Base-by-base conservation (phyloP, 2,113 vertebrate genomes). In the Pitta sordida region DNA sequence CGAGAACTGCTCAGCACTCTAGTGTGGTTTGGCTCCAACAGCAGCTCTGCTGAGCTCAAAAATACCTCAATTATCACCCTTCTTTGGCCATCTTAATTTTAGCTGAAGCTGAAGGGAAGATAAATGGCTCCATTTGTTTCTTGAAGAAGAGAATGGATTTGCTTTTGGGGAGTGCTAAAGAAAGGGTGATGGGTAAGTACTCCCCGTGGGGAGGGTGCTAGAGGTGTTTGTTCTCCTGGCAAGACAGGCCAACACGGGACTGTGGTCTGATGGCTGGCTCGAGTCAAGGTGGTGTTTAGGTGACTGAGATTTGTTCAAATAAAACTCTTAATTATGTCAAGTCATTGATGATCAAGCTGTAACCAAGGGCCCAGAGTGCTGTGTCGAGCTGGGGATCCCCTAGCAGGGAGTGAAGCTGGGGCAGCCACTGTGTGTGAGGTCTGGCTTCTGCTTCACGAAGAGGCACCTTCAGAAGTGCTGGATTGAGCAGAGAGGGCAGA, bases 391-490 rank as follows among this genome's bases (percentile, higher is more conserved):
- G 16, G 30, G 41, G 9, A 27, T 53, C 19, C 49, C 0, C 0
- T 0, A 26, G 65, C 0, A 2, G 46, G 9, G 30, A 5, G 4
- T 39, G 39, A 15, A 71, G 52, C 30, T 26, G 36, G 51, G 43
- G 34, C 44, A 76, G 81, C 56, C 0, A 1, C 26, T 2, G 5
- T 18, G 39, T 12, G 27, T 10, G 15, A 75, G 46, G 32, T 55
- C 51, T n/a, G 71, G n/a, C 26, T 30, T 79, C 43, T 18, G 59
- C 27, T 30, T 6, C 29, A 63, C 64, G 37, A 37, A 9, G 53
- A 62, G 39, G 29, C 5, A 2, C 0, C 0, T 34, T 36, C n/a
- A 36, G 59, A 36, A 6, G 15, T 8, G 32, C 43, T 44, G 62
- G 58, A 36, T 3, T 14, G 36, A 15, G 36, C n/a, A 19, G 23